Conservation (phyloP, 2,888 invertebrate genomes). For the Drosophila austrosaltans region DNA sequence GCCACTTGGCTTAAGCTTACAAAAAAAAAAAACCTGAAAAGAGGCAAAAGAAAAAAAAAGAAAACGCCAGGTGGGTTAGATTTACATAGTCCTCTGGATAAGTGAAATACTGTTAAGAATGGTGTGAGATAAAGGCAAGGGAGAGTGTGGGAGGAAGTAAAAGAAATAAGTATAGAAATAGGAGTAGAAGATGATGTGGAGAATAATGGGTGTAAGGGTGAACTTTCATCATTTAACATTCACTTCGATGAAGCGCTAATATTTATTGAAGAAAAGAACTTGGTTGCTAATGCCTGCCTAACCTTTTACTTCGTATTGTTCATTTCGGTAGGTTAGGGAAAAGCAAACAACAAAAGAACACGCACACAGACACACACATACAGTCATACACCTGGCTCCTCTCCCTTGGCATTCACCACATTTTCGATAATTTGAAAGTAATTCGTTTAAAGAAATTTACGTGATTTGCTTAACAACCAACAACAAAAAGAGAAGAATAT, state of each 20-base stretch:
- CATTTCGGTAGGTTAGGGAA: conserved; percentile 17
- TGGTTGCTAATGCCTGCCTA: conserved; percentile 37
- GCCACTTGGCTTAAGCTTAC: conserved; percentile 53
- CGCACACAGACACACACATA: conserved; percentile 29
- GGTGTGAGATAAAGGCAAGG: too few species aligned
- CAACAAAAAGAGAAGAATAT: conserved; percentile 31
- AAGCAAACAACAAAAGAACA: conserved; percentile 27
- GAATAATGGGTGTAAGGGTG: conserved; percentile 5
- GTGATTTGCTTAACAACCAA: conserved; percentile 72
- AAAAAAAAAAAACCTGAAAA: conserved; percentile 7
- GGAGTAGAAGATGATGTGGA: neutral
- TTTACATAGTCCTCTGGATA: conserved; percentile 10
- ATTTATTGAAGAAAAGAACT: conserved; percentile 66
- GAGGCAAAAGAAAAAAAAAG: neutral
- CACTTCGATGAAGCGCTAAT: conserved; percentile 50
- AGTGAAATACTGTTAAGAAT: neutral
- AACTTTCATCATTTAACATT: conserved; percentile 33
- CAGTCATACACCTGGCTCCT: conserved; percentile 20
- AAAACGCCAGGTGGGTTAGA: conserved; percentile 21
- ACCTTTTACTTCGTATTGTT: conserved; percentile 19
- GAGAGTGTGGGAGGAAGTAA: neutral
- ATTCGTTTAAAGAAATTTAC: conserved; percentile 70
- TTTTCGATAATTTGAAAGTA: conserved; percentile 71
- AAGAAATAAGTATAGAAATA: neutral
- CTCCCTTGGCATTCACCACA: conserved; percentile 16